These are phyloP conservation scores for Bimastos eiseni DNA, from an alignment of 2,888 invertebrate species.

Conservation along the genomic window DNA sequence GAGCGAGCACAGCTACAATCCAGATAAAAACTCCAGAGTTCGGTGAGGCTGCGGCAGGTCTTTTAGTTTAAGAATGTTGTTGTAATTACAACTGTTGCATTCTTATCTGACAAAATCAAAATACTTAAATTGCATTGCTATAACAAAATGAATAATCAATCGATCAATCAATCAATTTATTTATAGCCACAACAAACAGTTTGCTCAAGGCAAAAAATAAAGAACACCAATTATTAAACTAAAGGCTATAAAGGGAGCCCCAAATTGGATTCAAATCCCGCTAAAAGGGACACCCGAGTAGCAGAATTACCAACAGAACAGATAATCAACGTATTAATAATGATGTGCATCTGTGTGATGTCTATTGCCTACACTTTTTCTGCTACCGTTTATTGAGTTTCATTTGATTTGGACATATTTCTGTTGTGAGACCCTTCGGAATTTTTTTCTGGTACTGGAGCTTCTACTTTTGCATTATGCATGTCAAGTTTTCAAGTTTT, in stretches of 20 bases:
- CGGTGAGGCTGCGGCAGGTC: constrained; percentile 68
- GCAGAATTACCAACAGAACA: no score
- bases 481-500: no score
- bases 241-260: no score
- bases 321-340: no score
- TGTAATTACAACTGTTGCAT: background rate
- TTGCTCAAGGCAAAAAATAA: no score
- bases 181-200: no score
- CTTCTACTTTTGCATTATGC: background rate
- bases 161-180: no score
- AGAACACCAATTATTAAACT: no score
- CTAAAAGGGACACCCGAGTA: no score
- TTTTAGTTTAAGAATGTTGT: background rate
- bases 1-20: constrained; percentile 88
- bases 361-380: background rate
- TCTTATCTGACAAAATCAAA: background rate
- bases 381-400: background rate
- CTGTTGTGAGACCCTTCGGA: background rate
- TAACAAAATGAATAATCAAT: background rate
- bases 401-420: background rate
- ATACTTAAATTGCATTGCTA: background rate
- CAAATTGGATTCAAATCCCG: no score
- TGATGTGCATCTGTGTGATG: background rate
- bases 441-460: background rate
- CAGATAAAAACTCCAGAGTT: constrained; percentile 94